These are phyloP conservation scores for Trachelus stipa DNA, from an alignment of 2,888 invertebrate genomes.

Conservation along the genomic window DNA sequence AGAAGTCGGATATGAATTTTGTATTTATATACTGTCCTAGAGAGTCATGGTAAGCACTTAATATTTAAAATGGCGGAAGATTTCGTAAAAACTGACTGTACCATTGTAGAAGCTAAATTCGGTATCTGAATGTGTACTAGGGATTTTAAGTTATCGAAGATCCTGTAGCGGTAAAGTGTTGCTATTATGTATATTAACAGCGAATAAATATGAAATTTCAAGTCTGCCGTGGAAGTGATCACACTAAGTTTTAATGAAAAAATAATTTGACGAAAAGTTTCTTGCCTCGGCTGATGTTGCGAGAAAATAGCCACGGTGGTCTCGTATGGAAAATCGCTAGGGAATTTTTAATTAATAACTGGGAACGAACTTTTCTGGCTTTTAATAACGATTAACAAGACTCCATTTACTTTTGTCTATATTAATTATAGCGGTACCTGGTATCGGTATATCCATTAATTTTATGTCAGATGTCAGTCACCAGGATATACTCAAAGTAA, in stretches of 20 bases:
- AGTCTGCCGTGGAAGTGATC: not conserved
- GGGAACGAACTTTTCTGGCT: too few relatives aligned
- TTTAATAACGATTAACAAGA: too few relatives aligned
- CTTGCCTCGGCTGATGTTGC: not conserved
- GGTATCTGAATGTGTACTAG: not conserved
- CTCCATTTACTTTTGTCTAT: too few relatives aligned
- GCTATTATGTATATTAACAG: not conserved
- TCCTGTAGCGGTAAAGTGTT: not conserved
- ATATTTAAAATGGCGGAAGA: not conserved
- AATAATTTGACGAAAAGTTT: not conserved
- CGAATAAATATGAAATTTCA: not conserved
- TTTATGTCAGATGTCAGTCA: too few relatives aligned
- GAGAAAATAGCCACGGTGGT: not conserved
- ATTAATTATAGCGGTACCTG: too few relatives aligned
- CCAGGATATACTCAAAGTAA: too few relatives aligned
- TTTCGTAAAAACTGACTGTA: not conserved
- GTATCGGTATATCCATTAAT: too few relatives aligned
- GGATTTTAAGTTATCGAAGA: not conserved
- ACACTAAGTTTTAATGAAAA: not conserved
- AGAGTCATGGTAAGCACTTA: not conserved
- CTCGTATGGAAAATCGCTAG: too few relatives aligned
- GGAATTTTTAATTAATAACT: too few relatives aligned
- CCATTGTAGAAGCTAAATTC: not conserved
- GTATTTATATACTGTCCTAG: not conserved
- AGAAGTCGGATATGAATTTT: not conserved